A percentile compares a stretch with the other conserved stretches of the same genome.
These are phyloP conservation scores for Barypeithes pellucidus DNA, from an alignment of 2,888 invertebrate genomes.

Conservation along the genomic window DNA sequence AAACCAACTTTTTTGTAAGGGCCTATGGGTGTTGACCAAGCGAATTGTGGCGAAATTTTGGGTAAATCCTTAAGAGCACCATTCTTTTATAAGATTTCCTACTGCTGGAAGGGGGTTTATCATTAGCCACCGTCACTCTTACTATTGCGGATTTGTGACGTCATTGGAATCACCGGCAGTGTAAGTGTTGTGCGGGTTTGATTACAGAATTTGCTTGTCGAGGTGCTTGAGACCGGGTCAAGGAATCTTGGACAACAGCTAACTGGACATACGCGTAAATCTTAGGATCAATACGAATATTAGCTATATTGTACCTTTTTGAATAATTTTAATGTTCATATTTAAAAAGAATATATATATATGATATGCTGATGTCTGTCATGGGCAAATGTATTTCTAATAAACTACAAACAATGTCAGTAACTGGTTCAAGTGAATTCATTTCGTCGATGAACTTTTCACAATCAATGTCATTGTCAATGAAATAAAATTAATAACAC, in stretches of 20 bases:
- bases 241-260: not conserved
- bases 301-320: no score
- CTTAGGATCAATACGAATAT: no score
- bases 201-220: constrained; percentile 9
- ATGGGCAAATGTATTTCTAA: no score
- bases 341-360: no score
- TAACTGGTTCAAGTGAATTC: no score
- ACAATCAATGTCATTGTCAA: no score
- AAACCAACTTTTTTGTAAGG: constrained; percentile 43
- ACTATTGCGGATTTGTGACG: constrained; percentile 13
- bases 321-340: no score
- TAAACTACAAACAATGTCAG: no score
- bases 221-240: constrained; percentile 16
- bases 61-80: constrained; percentile 14
- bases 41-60: constrained; percentile 27
- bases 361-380: no score
- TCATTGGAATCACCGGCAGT: constrained; percentile 10
- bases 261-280: not conserved
- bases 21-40: constrained; percentile 50
- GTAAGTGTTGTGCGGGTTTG: not conserved
- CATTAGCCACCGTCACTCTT: constrained; percentile 24
- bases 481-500: no score
- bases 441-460: no score
- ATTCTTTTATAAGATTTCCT: constrained; percentile 42
- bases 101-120: constrained; percentile 31